phyloP scores from a whole-genome alignment of 2,888 invertebrate genomes.

The Leptinotarsa haldemani region DNA sequence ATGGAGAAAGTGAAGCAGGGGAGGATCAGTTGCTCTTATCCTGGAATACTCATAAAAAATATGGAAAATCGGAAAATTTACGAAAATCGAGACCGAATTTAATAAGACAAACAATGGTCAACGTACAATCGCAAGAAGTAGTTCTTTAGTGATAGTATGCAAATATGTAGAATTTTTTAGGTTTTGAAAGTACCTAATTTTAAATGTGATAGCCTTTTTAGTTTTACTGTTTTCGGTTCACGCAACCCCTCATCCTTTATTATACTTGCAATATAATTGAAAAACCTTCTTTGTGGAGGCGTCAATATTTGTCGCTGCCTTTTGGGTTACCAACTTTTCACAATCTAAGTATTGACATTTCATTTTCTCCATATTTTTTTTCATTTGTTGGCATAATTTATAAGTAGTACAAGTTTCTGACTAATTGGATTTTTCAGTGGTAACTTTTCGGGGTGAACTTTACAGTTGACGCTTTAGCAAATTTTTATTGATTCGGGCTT shows the following conservation, averaged over 20 bases:
- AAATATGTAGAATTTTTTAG: not conserved
- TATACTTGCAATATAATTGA: not conserved
- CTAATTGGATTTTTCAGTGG: too few relatives aligned
- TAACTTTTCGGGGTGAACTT: not conserved
- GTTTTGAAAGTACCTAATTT: slow-evolving; percentile 11
- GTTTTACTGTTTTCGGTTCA: not conserved
- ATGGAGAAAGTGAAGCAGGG: slow-evolving; percentile 46
- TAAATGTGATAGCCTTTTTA: slow-evolving; percentile 13
- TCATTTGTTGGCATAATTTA: too few relatives aligned
- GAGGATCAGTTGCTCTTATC: slow-evolving; percentile 69
- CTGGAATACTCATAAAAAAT: slow-evolving; percentile 67
- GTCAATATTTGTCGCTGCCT: too few relatives aligned
- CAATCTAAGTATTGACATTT: too few relatives aligned
- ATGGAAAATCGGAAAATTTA: slow-evolving; percentile 48
- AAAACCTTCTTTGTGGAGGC: not conserved
- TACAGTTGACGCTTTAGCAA: not conserved
- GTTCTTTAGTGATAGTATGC: slow-evolving; percentile 53
- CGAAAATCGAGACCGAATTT: slow-evolving; percentile 47
- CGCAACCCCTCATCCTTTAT: not conserved
- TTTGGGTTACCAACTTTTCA: too few relatives aligned
- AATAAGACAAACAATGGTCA: slow-evolving; percentile 54
- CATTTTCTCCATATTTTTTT: too few relatives aligned
- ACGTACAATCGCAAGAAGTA: slow-evolving; percentile 57
- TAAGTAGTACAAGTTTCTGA: too few relatives aligned
- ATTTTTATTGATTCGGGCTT: not conserved